Percentiles rank a stretch among this genome's conserved stretches.
phyloP scores from a whole-genome alignment of 1,140 invertebrate genomes.

The Aphis craccivora region DNA sequence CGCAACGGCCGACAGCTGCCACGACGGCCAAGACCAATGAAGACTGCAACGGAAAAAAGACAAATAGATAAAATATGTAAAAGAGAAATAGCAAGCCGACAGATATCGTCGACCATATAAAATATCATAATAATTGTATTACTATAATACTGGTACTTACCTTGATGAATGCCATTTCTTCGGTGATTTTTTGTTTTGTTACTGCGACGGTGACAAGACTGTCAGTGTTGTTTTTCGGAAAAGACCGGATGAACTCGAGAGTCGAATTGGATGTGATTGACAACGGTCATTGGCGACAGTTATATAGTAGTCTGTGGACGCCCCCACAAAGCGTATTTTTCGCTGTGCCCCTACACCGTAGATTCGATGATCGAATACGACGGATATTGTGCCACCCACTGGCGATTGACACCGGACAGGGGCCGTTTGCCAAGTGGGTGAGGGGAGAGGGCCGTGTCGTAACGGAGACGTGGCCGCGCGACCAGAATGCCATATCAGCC shows the following conservation, averaged over 20 bases:
- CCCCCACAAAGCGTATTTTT: not conserved
- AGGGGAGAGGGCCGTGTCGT: not conserved
- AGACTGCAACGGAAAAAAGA: not conserved
- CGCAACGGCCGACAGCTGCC: not conserved
- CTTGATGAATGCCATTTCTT: constrained; percentile 46
- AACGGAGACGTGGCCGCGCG: constrained; percentile 27
- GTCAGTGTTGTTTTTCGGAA: not conserved
- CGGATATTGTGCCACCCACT: not conserved
- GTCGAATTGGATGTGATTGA: constrained; percentile 40
- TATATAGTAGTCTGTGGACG: constrained; percentile 22
- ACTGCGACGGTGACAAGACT: not conserved
- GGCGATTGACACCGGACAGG: not conserved
- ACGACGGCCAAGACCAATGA: constrained; percentile 2
- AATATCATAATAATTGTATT: too few species aligned
- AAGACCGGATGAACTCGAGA: not conserved
- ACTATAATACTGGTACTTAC: not conserved
- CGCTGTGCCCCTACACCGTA: not conserved
- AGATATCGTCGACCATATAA: too few species aligned
- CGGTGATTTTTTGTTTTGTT: not conserved
- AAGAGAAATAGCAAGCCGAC: too few species aligned
- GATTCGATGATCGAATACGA: not conserved
- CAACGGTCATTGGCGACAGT: not conserved
- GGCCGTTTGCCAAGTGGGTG: not conserved
- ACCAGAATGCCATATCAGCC: constrained; percentile 42
- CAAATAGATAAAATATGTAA: not conserved